Conservation (phyloP, 2,797 vertebrate genomes). For the Urocyon cinereoargenteus region DNA sequence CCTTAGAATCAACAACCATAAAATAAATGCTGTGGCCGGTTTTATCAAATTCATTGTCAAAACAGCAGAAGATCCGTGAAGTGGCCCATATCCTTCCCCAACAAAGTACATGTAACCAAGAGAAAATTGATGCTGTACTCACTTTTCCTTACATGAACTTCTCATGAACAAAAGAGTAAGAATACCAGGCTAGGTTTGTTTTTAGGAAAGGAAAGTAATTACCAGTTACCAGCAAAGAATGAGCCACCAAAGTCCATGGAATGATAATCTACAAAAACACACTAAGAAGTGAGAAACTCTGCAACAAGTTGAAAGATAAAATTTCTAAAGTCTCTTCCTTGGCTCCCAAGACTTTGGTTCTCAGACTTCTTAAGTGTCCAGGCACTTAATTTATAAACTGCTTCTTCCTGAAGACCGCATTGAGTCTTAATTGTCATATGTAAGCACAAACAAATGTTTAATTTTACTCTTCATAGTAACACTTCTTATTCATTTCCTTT, state of each 20-base stretch:
- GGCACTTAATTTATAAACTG: conserved; percentile 67
- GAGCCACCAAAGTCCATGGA: neutral
- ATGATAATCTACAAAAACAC: neutral
- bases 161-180: neutral
- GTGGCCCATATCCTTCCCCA: neutral
- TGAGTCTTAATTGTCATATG: neutral
- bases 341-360: neutral
- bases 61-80: neutral
- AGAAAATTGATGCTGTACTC: neutral
- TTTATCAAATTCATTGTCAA: neutral
- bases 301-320: neutral
- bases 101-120: neutral
- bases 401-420: conserved; percentile 58
- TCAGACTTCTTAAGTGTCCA: conserved; percentile 66
- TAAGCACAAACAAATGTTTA: conserved; percentile 54
- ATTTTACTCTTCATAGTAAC: conserved; percentile 66
- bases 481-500: conserved; percentile 72
- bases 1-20: neutral
- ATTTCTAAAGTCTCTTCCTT: neutral
- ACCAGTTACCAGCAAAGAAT: neutral
- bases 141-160: conserved; percentile 1
- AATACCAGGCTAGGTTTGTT: neutral
- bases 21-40: neutral
- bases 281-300: neutral
- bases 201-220: neutral